Evolutionary conservation across 2,113 vertebrate genomes (phyloP).

Genomic region (Prolemur simus): DNA sequence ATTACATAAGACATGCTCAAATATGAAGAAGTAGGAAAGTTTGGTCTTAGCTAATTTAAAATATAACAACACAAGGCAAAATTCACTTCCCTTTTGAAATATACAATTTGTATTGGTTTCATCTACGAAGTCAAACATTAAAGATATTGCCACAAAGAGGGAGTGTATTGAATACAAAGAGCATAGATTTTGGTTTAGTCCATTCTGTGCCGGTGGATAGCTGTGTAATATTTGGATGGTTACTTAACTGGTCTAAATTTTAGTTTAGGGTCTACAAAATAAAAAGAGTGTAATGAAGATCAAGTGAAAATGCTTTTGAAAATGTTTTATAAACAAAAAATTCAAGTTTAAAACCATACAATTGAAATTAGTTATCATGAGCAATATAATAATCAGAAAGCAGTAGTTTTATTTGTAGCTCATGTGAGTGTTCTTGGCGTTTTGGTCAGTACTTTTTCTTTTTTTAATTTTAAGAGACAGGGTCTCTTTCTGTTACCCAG

Average conservation of each 20-base stretch:
- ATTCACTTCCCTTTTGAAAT: background rate
- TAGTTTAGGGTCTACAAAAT: background rate
- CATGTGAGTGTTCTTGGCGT: background rate
- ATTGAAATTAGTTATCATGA: background rate
- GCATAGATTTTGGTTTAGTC: background rate
- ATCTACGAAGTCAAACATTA: background rate
- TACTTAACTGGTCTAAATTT: background rate
- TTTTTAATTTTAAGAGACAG: no score
- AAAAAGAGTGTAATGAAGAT: background rate
- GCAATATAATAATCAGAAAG: conserved; percentile 13
- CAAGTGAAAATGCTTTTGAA: background rate
- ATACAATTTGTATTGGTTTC: background rate
- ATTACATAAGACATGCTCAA: background rate
- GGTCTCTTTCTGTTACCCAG: no score
- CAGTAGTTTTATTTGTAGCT: background rate
- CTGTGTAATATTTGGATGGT: background rate
- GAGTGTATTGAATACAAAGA: background rate
- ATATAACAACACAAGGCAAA: background rate
- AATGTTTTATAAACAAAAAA: background rate
- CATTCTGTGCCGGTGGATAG: background rate
- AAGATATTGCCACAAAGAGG: background rate
- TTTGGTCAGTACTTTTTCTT: background rate
- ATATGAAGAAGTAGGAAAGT: background rate
- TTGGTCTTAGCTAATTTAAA: background rate
- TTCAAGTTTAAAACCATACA: background rate